Evolutionary conservation across 2,888 invertebrate species (phyloP), one percentile per base, ranked within the genome.

Genomic region (Idaea aversata): DNA sequence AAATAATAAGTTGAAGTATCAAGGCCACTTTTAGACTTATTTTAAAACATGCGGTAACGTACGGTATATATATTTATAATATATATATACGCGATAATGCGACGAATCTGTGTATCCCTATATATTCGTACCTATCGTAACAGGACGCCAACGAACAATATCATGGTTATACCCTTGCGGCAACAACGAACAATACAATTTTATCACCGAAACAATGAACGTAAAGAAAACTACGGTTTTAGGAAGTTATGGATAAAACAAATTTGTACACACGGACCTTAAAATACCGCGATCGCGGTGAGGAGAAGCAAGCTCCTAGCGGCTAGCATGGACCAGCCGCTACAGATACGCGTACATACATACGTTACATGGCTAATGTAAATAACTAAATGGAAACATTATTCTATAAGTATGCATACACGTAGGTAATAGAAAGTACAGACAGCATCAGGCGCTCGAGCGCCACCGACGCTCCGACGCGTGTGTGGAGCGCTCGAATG

Each of bases 1-100:
- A 91, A 91, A 90, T 81, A 88, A 90, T 87, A 89, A 3, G 84
- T 70, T 86, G 89, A 91, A 92, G 91, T 91, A 91, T 91, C 91
- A 92, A 93, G 92, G 92, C 92, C 92, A 93, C 92, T 90, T 91
- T 87, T 88, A 91, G 91, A 91, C 91, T 91, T 91, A 91, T 85
- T 85, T 82, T 88, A 83, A 84, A 86, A 86, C 84, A 85, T 83
- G 84, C 82, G 78, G 82, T 82, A 85, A 82, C 86, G 83, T 83
- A 84, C 84, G 80, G 63, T 77, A 36, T 84, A 25, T 25, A 25
- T 25, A 25, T 25, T 2, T 25, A 25, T 2, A 2, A 25, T 25
- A 25, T 3, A 25, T 25, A 25, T 25, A 25, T 25, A 25, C 25
- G 88, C 88, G 90, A 87, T 88, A 87, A 79, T 77, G 78, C 84